phyloP scores from a whole-genome alignment of 2,888 invertebrate species.

The Scrobipalpa costella region DNA sequence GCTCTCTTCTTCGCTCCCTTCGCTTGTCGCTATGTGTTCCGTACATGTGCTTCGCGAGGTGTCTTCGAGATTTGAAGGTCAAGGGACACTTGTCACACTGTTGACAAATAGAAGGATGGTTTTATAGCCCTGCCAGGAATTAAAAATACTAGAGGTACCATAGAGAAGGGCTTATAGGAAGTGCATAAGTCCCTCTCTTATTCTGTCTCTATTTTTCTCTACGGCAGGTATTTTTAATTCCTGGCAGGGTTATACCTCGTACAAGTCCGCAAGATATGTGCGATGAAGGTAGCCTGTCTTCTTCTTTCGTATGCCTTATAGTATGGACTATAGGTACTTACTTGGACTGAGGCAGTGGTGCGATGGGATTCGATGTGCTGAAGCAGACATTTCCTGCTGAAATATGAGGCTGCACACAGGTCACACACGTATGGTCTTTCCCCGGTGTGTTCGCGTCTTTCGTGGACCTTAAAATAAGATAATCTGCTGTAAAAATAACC shows the following conservation, averaged over 20 bases:
- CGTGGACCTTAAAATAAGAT: conserved; percentile 34
- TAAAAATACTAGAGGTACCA: too few relatives aligned
- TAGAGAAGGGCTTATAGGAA: too few relatives aligned
- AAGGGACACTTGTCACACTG: conserved; percentile 35
- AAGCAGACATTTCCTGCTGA: conserved; percentile 41
- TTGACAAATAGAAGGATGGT: not conserved
- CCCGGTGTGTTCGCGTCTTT: conserved; percentile 36
- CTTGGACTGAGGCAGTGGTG: conserved; percentile 33
- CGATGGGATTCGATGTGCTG: conserved; percentile 44
- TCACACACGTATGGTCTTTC: conserved; percentile 38
- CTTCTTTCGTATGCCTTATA: too few relatives aligned
- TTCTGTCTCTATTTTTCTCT: too few relatives aligned
- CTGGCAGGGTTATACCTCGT: not conserved
- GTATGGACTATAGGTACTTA: conserved; percentile 14
- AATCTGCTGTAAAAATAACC: too few relatives aligned
- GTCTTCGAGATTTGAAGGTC: conserved; percentile 36
- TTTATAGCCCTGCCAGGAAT: too few relatives aligned
- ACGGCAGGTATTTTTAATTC: too few relatives aligned
- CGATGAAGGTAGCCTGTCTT: too few relatives aligned
- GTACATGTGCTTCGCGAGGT: conserved; percentile 39
- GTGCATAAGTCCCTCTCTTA: too few relatives aligned
- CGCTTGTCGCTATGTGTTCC: conserved; percentile 30
- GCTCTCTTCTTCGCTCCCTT: conserved; percentile 9
- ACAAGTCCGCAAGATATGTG: too few relatives aligned
- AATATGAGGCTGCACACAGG: conserved; percentile 40